These are phyloP conservation scores for Hassar affinis DNA, from an alignment of 2,113 vertebrate genomes.

Conservation along the genomic window DNA sequence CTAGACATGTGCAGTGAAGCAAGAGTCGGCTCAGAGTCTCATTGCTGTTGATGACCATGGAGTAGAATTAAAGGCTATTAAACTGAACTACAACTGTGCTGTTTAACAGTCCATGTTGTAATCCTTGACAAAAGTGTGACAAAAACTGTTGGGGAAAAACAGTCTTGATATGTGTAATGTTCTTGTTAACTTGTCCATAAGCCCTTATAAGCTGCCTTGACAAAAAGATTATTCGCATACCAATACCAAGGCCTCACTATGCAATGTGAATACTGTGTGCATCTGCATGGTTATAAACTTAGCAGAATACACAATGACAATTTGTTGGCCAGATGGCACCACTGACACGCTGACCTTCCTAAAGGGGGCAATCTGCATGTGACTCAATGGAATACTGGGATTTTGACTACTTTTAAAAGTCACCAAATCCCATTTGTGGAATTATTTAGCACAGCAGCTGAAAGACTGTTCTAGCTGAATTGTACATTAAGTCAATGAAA, in stretches of 20 bases:
- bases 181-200: not conserved
- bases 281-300: not conserved
- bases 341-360: not conserved
- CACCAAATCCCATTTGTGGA: not conserved
- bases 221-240: not conserved
- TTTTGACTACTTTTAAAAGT: not conserved
- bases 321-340: not conserved
- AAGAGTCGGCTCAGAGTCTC: not conserved
- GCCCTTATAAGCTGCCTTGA: not conserved
- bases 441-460: not conserved
- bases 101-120: not conserved
- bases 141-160: not conserved
- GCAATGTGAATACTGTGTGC: not conserved
- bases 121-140: not conserved
- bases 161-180: not conserved
- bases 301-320: not conserved
- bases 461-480: not conserved
- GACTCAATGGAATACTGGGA: not conserved
- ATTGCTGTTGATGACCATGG: slow-evolving; percentile 2
- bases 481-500: not conserved
- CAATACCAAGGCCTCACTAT: not conserved
- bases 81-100: not conserved
- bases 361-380: not conserved
- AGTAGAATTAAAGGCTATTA: not conserved
- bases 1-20: not conserved